Conservation (phyloP, 2,113 vertebrate genomes). For the Spermophilus dauricus region DNA sequence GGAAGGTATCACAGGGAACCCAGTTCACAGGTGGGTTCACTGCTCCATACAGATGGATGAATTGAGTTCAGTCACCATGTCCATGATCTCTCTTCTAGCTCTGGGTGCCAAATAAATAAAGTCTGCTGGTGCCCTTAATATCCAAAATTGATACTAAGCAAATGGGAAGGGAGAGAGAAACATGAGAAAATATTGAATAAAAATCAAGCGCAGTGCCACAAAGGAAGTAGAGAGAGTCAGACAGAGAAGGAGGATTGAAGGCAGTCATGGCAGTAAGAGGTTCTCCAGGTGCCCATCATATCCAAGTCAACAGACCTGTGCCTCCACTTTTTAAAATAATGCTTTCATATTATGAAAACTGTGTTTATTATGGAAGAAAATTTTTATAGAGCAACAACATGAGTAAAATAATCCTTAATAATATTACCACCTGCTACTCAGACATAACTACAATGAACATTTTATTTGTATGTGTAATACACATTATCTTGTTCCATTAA, state of each 20-base stretch:
- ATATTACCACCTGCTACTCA: not conserved
- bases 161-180: not conserved
- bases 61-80: not conserved
- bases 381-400: not conserved
- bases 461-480: not conserved
- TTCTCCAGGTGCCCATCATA: not conserved
- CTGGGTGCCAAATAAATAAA: not conserved
- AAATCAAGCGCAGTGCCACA: not conserved
- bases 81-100: not conserved
- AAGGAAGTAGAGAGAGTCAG: not conserved
- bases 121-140: not conserved
- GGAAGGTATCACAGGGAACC: not conserved
- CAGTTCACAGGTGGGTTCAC: not conserved
- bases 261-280: not conserved
- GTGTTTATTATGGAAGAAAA: not conserved
- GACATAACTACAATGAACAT: not conserved
- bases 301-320: not conserved
- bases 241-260: not conserved
- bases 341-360: not conserved
- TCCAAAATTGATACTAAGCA: not conserved
- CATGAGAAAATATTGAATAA: not conserved
- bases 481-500: not conserved
- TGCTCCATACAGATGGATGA: not conserved
- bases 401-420: not conserved
- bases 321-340: not conserved